Percentiles rank a stretch among this genome's conserved stretches.
Evolutionary conservation across 2,797 vertebrate species (phyloP).

Genomic region (Holocentrus rufus): DNA sequence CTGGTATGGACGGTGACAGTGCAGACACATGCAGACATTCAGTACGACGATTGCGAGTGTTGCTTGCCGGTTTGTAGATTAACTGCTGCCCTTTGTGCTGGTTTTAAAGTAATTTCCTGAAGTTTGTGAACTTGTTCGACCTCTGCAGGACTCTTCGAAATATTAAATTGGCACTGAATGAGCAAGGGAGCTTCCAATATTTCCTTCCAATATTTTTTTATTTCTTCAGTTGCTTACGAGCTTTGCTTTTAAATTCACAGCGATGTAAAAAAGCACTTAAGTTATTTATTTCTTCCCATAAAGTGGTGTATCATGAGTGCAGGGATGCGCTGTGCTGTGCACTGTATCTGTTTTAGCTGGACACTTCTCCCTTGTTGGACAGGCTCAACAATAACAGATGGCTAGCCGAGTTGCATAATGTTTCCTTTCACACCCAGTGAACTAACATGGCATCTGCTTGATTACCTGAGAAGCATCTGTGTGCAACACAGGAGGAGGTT

Average conservation of each 20-base stretch:
- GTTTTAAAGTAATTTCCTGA: constrained; percentile 11
- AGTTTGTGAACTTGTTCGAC: constrained; percentile 2
- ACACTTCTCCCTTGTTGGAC: constrained; percentile 30
- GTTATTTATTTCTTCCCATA: background rate
- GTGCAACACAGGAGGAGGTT: constrained; percentile 13
- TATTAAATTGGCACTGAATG: constrained; percentile 3
- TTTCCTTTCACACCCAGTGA: constrained; percentile 58
- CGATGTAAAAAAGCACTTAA: background rate
- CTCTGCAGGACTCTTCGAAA: constrained; percentile 14
- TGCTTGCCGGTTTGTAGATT: constrained; percentile 2
- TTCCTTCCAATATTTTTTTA: background rate
- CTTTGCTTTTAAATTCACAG: background rate
- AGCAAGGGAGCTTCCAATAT: background rate
- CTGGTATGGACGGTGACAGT: constrained; percentile 17
- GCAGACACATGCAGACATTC: constrained; percentile 18
- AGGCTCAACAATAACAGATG: constrained; percentile 59
- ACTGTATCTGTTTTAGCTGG: constrained; percentile 3
- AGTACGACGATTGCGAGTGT: background rate
- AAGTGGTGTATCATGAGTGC: background rate
- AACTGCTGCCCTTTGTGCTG: constrained; percentile 1
- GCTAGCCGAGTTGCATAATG: constrained; percentile 58
- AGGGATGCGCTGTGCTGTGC: background rate
- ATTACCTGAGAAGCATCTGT: constrained; percentile 55
- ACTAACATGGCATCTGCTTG: constrained; percentile 55
- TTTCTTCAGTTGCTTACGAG: background rate